Evolutionary conservation across 2,797 vertebrate species (phyloP).

Genomic region (Enteromius treurensis): DNA sequence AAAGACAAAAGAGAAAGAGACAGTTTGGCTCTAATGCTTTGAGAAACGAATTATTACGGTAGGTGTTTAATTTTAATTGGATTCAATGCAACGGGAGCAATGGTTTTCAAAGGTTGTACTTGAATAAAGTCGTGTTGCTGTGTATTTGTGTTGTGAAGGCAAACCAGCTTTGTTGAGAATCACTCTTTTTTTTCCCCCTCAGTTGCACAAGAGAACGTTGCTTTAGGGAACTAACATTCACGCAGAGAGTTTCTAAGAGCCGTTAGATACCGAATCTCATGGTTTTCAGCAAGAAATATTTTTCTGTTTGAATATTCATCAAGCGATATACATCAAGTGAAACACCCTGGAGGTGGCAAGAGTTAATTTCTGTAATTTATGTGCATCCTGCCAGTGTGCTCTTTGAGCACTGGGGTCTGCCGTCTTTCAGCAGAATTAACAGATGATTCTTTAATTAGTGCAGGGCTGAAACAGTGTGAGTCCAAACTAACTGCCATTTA

Average conservation of each 20-base stretch:
- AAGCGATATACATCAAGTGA: conserved; percentile 26
- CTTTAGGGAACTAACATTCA: conserved; percentile 11
- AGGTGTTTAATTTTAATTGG: conserved; percentile 20
- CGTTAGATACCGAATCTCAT: conserved; percentile 9
- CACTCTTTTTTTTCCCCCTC: not conserved
- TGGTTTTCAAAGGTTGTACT: not conserved
- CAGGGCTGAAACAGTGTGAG: conserved; percentile 30
- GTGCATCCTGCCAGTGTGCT: conserved; percentile 32
- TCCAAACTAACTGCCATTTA: conserved; percentile 24
- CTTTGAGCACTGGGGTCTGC: conserved; percentile 29
- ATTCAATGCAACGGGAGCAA: not conserved
- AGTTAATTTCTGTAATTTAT: conserved; percentile 41
- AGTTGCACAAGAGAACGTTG: not conserved
- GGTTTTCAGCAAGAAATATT: not conserved
- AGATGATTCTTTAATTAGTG: conserved; percentile 57
- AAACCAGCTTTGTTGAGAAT: conserved; percentile 10
- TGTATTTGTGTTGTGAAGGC: not conserved
- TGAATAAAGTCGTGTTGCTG: not conserved
- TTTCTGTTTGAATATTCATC: conserved; percentile 27
- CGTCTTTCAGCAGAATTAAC: conserved; percentile 43
- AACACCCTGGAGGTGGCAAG: conserved; percentile 15
- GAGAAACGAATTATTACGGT: not conserved
- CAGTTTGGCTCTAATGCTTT: not conserved
- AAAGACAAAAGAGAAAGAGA: not conserved
- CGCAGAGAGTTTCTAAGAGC: conserved; percentile 4